Evolutionary conservation across 2,113 vertebrate species (phyloP).

Genomic region (Nothobranchius furzeri): DNA sequence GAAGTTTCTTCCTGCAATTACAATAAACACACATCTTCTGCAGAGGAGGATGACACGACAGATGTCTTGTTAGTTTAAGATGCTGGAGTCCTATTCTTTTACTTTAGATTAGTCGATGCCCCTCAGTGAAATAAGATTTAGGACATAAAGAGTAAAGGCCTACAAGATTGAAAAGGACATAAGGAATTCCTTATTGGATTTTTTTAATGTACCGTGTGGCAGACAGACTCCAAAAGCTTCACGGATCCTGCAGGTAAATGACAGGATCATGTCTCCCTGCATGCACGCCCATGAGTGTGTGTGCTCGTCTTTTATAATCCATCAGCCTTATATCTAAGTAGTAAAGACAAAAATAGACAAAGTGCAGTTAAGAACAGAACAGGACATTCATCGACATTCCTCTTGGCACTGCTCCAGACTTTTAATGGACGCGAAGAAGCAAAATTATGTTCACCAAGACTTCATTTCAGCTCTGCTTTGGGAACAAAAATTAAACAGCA

Average conservation of each 20-base stretch:
- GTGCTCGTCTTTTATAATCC: slow-evolving; percentile 12
- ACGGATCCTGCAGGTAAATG: slow-evolving; percentile 34
- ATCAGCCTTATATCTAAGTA: slow-evolving; percentile 16
- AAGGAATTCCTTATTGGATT: slow-evolving; percentile 18
- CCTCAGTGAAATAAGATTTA: slow-evolving; percentile 15
- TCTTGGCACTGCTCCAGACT: slow-evolving; percentile 23
- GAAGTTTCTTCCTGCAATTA: slow-evolving; percentile 12
- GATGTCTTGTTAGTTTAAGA: slow-evolving; percentile 20
- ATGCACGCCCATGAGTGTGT: background rate
- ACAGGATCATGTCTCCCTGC: slow-evolving; percentile 10
- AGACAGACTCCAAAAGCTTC: slow-evolving; percentile 27
- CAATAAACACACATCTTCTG: slow-evolving; percentile 12
- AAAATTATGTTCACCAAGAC: slow-evolving; percentile 23
- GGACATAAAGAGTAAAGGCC: slow-evolving; percentile 2
- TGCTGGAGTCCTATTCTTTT: slow-evolving; percentile 4
- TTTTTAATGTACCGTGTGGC: slow-evolving; percentile 14
- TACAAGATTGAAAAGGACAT: slow-evolving; percentile 17
- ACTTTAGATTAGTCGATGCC: slow-evolving; percentile 8
- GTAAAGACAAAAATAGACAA: slow-evolving; percentile 42
- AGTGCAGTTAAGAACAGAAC: slow-evolving; percentile 67
- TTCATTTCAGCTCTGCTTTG: slow-evolving; percentile 42
- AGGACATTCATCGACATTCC: slow-evolving; percentile 67
- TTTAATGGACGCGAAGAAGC: slow-evolving; percentile 43
- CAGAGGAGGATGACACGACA: slow-evolving; percentile 8
- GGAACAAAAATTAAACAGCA: slow-evolving; percentile 55